Evolutionary conservation across 2,113 vertebrate species (phyloP), one percentile per base, ranked within the genome.

Genomic region (Rhodinocichla rosea): DNA sequence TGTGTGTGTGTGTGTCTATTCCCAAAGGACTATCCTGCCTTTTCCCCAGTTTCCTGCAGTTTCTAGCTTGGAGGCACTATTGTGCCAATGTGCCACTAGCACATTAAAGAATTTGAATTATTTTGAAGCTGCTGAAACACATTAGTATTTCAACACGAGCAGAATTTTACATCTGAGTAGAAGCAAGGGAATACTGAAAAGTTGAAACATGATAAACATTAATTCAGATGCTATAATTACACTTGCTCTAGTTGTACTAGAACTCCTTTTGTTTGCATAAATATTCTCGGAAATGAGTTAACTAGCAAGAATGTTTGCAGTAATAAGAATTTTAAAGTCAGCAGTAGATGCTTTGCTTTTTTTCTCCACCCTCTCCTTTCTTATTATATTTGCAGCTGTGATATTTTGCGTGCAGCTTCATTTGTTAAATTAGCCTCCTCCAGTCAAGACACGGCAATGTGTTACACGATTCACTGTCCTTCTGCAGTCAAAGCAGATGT

Each of bases 251-350:
- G 83, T 92, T 96, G 85, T 94, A 78, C 71, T 92, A 86, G 75
- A 88, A 90, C 71, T 94, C 79, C 79, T 95, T 95, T 92, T 94
- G 95, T 96, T 95, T 94, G 92, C 93, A 90, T 94, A 97, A 96
- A 95, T 86, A 82, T 90, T 87, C 92, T 93, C 16, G 32, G 90
- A 94, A 95, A 92, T 86, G 22, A 93, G 90, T 95, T 93, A 93
- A 83, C 88, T 83, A 88, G 78, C 82, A 94, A 86, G 90, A 88
- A 59, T 83, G 76, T 92, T 96, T 92, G 90, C 88, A 88, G 64
- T 77, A 90, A 63, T 88, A 87, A 86, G 70, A 67, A 52, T 92
- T 91, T 95, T 94, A 55, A 83, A 94, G 39, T 95, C 82, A 90
- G 78, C 50, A 67, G 19, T 83, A 44, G 67, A 91, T 67, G 59